Evolutionary conservation across 2,888 invertebrate genomes (phyloP), one percentile per base, ranked within the genome.

Genomic region (Oscheius sp.): DNA sequence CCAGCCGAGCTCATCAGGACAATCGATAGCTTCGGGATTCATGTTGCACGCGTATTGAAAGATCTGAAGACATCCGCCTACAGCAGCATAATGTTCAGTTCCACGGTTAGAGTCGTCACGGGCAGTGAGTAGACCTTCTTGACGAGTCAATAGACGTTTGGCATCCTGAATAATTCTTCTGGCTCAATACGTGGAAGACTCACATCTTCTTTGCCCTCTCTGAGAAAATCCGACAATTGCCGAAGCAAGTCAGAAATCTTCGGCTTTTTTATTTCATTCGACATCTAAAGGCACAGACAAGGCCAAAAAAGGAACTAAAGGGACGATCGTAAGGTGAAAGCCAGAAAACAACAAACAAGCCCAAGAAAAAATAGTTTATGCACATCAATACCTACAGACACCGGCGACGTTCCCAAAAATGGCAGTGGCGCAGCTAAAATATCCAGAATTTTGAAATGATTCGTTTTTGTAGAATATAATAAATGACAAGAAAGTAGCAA

Each of bases 391-490:
- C 60, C 65, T 33, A 32, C 47, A 47, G 2, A 48, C 11, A 70
- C 33, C 32, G 21, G 47, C 9, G 29, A 50, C 42, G 4, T 33
- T 55, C 42, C 42, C 42, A 42, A 10, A 33, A 33, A 11, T 11
- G 37, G 4, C 29, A 42, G 21, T 21, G 21, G 21, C 21, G n/a
- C 9, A 37, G 47, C 71, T 74, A 82, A 70, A 81, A 85, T 47
- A 84, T 71, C 66, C 74, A 73, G 11, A 85, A 81, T 50, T 75
- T 74, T 5, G 77, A 53, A 35, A 86, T 94, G 80, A 95, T 90
- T 87, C 97, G 92, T 90, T 95, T 96, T 89, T 95, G 95, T 65
- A 97, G 92, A 86, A 97, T 95, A 89, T 97, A 97, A 85, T 96
- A 91, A 60, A 96, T 95, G 84, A 95, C 95, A 13, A 94, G 94